Evolutionary conservation across 2,888 invertebrate species (phyloP).

Genomic region (Microplitis manilae): DNA sequence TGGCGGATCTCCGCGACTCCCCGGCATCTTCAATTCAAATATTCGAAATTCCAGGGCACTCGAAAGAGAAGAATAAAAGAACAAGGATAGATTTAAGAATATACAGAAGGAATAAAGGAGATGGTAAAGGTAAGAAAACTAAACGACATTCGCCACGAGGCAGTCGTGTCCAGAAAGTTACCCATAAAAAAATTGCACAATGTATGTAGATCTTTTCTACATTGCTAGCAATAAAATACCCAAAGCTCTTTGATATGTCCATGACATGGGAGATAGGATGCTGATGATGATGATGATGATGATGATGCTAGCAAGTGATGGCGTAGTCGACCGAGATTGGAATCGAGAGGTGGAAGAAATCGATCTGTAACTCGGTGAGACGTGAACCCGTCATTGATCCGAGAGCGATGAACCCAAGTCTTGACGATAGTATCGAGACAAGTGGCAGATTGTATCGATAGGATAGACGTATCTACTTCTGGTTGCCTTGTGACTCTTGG

Average conservation of each 20-base stretch:
- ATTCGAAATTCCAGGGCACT: constrained; percentile 34
- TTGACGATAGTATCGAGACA: constrained; percentile 28
- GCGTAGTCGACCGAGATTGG: constrained; percentile 9
- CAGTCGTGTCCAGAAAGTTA: constrained; percentile 28
- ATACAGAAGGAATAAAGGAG: background rate
- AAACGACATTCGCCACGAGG: constrained; percentile 30
- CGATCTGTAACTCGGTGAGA: constrained; percentile 28
- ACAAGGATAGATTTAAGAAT: constrained; percentile 27
- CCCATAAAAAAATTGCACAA: constrained; percentile 16
- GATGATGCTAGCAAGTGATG: constrained; percentile 38
- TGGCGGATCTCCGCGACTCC: constrained; percentile 16
- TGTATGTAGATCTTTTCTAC: background rate
- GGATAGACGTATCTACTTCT: constrained; percentile 18
- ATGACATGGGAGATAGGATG: constrained; percentile 63
- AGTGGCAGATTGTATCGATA: constrained; percentile 38
- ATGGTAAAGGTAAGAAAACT: background rate
- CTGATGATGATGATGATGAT: constrained; percentile 53
- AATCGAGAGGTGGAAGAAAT: constrained; percentile 27
- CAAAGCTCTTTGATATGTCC: background rate
- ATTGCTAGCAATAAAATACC: constrained; percentile 5
- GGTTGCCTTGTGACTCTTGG: constrained; percentile 16
- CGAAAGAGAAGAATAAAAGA: constrained; percentile 29
- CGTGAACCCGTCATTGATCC: constrained; percentile 36
- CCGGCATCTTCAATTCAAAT: constrained; percentile 24
- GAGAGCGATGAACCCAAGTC: constrained; percentile 37